Conservation (phyloP, 2,888 invertebrate species). For the Xestia xanthographa region DNA sequence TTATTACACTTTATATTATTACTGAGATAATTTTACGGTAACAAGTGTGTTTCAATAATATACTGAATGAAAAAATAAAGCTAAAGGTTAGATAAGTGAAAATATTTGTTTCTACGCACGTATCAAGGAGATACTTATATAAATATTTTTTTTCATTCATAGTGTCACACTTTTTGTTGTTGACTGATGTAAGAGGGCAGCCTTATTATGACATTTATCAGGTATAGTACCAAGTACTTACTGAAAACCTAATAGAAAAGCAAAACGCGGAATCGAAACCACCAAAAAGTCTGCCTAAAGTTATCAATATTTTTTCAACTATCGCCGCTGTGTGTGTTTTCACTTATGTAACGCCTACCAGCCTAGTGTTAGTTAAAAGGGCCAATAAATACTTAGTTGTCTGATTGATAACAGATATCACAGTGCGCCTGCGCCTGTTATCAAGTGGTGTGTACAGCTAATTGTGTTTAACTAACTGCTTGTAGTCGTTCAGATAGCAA, state of each 20-base stretch:
- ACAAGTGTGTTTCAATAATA: conserved; percentile 15
- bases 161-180: not conserved
- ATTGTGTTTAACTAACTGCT: conserved; percentile 2
- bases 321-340: not conserved
- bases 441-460: conserved; percentile 4
- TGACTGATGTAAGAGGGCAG: not conserved
- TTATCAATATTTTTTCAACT: too few species aligned
- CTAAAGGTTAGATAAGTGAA: too few species aligned
- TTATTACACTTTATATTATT: not conserved
- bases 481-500: not conserved
- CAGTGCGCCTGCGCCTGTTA: not conserved
- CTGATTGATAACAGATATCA: conserved; percentile 9
- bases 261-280: not conserved
- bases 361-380: not conserved
- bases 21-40: conserved; percentile 5
- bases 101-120: not conserved
- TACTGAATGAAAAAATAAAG: conserved; percentile 13
- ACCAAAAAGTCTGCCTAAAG: too few species aligned
- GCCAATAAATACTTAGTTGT: conserved; percentile 1
- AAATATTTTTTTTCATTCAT: not conserved
- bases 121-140: not conserved
- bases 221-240: not conserved
- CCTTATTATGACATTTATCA: conserved; percentile 1
- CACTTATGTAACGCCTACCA: not conserved
- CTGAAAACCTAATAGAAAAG: not conserved